A percentile compares a stretch with the other conserved stretches of the same genome.
Evolutionary conservation across 1,140 invertebrate species (phyloP).

Genomic region (Linepithema humile): DNA sequence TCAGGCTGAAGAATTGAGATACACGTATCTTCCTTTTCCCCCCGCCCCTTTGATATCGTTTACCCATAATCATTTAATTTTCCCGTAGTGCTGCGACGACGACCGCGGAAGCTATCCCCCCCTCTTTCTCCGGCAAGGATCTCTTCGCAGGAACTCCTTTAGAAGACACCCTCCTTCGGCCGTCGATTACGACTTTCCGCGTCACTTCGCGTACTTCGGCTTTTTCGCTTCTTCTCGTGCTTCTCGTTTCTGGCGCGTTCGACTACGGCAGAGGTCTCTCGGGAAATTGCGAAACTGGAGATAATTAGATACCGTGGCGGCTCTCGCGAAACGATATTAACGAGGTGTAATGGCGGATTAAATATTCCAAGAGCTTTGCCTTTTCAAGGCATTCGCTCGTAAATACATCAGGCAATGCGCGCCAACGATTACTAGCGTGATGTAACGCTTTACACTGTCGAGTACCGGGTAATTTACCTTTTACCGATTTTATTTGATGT

Average conservation of each 20-base stretch:
- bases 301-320: conserved; percentile 43
- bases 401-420: conserved; percentile 30
- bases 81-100: conserved; percentile 65
- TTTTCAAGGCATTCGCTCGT: conserved; percentile 50
- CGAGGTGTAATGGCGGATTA: conserved; percentile 45
- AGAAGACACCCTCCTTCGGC: conserved; percentile 23
- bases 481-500: not conserved
- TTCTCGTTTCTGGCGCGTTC: not conserved
- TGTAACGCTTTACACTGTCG: not conserved
- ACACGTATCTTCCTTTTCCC: conserved; percentile 70
- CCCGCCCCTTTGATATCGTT: conserved; percentile 83
- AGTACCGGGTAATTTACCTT: not conserved
- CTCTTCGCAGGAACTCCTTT: conserved; percentile 61
- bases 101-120: conserved; percentile 17
- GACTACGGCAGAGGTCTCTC: not conserved
- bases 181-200: conserved; percentile 25
- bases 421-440: conserved; percentile 7
- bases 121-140: not conserved
- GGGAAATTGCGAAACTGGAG: conserved; percentile 42
- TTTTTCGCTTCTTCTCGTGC: conserved; percentile 18
- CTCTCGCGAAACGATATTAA: conserved; percentile 47
- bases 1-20: conserved; percentile 86
- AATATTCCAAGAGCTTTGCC: conserved; percentile 32
- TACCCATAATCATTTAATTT: conserved; percentile 86
- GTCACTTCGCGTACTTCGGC: conserved; percentile 1